Percentiles rank a stretch among this genome's conserved stretches.
These are phyloP conservation scores for Rhopalosiphum padi DNA, from an alignment of 1,140 invertebrate species.

Conservation along the genomic window DNA sequence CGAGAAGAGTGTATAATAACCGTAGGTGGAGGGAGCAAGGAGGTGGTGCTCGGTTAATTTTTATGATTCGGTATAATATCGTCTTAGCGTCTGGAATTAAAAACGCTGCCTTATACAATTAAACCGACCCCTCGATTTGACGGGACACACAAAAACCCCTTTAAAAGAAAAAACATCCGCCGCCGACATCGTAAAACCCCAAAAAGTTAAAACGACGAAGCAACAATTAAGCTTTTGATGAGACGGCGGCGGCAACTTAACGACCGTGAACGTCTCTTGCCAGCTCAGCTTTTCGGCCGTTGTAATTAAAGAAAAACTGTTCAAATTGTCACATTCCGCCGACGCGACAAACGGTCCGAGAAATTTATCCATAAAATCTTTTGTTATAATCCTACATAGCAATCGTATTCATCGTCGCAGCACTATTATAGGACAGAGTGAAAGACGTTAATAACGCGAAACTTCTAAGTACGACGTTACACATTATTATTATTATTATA, in stretches of 20 bases:
- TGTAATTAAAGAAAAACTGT: slow-evolving; percentile 51
- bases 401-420: background rate
- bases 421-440: background rate
- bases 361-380: slow-evolving; percentile 29
- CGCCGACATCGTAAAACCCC: slow-evolving; percentile 38
- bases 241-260: slow-evolving; percentile 50
- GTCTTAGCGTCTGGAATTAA: slow-evolving; percentile 40
- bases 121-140: slow-evolving; percentile 21
- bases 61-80: slow-evolving; percentile 51
- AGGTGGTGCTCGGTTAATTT: slow-evolving; percentile 51
- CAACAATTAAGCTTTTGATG: slow-evolving; percentile 57
- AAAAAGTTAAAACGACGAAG: slow-evolving; percentile 50
- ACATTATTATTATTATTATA: background rate
- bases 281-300: slow-evolving; percentile 14
- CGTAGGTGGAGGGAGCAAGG: background rate
- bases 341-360: slow-evolving; percentile 33
- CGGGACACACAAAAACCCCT: background rate
- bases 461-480: background rate
- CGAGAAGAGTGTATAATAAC: slow-evolving; percentile 16
- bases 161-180: slow-evolving; percentile 23
- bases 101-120: slow-evolving; percentile 41
- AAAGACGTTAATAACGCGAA: background rate
- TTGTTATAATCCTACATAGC: background rate
- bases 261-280: slow-evolving; percentile 29
- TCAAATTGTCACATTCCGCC: slow-evolving; percentile 29